Evolutionary conservation across 2,113 vertebrate species (phyloP).

Genomic region (Oxygymnocypris stewartii): DNA sequence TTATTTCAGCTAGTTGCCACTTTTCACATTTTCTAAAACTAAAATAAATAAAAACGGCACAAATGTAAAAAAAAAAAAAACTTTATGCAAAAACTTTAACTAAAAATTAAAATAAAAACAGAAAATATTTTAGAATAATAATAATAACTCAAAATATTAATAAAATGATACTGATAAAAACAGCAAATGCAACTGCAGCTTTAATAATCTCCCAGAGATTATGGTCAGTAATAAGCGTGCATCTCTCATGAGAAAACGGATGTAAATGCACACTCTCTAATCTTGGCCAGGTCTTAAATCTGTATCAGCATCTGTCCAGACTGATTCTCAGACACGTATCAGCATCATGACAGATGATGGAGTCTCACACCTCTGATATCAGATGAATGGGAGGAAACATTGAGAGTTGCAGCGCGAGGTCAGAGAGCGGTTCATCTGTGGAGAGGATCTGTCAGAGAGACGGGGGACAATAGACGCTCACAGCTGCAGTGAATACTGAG

Average conservation of each 20-base stretch:
- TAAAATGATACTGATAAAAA: not conserved
- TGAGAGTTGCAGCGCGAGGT: not conserved
- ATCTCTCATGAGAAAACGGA: no score
- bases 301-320: not conserved
- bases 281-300: not conserved
- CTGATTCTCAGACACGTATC: not conserved
- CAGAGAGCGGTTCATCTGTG: not conserved
- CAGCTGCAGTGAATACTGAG: not conserved
- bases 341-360: not conserved
- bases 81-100: no score
- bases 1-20: no score
- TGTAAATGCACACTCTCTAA: no score
- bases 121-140: not conserved
- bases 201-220: not conserved
- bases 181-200: not conserved
- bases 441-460: conserved; percentile 11
- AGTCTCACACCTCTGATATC: not conserved
- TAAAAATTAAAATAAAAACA: not conserved
- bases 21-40: no score
- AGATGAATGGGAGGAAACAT: not conserved
- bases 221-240: no score
- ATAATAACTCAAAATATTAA: not conserved
- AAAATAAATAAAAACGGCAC: no score
- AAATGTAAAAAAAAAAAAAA: no score
- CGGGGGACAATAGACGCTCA: not conserved